Evolutionary conservation across 2,888 invertebrate genomes (phyloP).

Genomic region (Troilus luridus): DNA sequence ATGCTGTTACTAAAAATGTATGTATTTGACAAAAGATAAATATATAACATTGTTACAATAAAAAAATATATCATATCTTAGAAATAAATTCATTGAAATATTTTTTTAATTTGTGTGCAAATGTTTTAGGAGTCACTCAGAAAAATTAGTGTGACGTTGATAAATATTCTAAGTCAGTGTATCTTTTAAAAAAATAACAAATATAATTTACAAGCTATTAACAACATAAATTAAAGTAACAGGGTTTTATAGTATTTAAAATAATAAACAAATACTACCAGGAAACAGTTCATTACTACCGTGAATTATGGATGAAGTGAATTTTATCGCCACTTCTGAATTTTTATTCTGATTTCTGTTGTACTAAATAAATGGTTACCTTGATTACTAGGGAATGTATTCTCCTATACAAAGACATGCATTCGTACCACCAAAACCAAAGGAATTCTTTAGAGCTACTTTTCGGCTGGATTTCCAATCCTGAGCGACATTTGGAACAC

Average conservation of each 20-base stretch:
- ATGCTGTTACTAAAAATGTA: background rate
- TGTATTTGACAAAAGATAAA: background rate
- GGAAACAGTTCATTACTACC: background rate
- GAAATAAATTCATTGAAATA: background rate
- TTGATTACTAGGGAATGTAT: slow-evolving; percentile 53
- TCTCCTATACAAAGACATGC: slow-evolving; percentile 81
- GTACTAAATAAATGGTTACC: background rate
- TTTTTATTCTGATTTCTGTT: background rate
- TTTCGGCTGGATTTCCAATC: slow-evolving; percentile 75
- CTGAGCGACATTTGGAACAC: slow-evolving; percentile 75
- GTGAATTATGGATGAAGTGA: background rate
- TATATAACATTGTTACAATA: background rate
- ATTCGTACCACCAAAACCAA: slow-evolving; percentile 99
- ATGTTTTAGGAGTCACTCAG: too few relatives aligned
- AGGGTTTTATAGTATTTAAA: background rate
- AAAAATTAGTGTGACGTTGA: too few relatives aligned
- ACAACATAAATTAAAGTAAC: background rate
- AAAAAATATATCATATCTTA: background rate
- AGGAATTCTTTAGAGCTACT: slow-evolving; percentile 94
- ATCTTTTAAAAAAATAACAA: background rate
- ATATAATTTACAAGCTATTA: background rate
- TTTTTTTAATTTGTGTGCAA: too few relatives aligned
- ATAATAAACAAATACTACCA: background rate
- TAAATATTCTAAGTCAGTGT: too few relatives aligned
- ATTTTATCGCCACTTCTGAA: too few relatives aligned